Conservation (phyloP, 1,140 invertebrate genomes). For the Conus ventricosus region DNA sequence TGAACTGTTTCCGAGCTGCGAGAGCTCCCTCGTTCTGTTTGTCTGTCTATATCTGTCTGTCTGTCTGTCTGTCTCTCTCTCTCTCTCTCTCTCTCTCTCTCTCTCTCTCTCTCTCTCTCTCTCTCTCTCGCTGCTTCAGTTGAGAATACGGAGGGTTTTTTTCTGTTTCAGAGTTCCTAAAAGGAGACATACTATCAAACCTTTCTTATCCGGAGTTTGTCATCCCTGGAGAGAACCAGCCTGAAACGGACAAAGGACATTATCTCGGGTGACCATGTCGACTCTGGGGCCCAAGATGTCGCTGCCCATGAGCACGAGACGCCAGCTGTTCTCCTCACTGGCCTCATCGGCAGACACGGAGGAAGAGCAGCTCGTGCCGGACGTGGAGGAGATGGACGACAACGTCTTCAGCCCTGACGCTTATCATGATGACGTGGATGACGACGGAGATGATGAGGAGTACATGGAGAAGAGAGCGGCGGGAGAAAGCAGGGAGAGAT, state of each 20-base stretch:
- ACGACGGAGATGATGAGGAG: slow-evolving; percentile 17
- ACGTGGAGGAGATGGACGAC: slow-evolving; percentile 61
- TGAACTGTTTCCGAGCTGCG: too few species aligned
- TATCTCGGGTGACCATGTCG: too few species aligned
- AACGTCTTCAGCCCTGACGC: slow-evolving; percentile 61
- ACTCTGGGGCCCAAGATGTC: background rate
- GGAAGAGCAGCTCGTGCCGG: slow-evolving; percentile 45
- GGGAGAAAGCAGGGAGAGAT: background rate
- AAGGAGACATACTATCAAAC: too few species aligned
- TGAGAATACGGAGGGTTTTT: too few species aligned
- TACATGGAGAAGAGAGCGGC: background rate
- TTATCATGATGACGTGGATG: slow-evolving; percentile 22
- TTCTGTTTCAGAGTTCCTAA: too few species aligned
- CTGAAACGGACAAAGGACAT: too few species aligned
- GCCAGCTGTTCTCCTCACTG: slow-evolving; percentile 28
- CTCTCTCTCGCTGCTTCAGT: background rate
- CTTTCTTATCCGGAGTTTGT: too few species aligned
- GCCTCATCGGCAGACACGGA: slow-evolving; percentile 46
- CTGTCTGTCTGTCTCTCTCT: background rate
- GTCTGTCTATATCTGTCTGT: background rate
- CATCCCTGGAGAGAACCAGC: too few species aligned
- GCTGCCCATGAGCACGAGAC: background rate
- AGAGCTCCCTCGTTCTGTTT: too few species aligned
- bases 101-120: slow-evolving; percentile 8
- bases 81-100: background rate